Base-by-base conservation (phyloP, 2,888 invertebrate species). In the Caradrina clavipalpis region DNA sequence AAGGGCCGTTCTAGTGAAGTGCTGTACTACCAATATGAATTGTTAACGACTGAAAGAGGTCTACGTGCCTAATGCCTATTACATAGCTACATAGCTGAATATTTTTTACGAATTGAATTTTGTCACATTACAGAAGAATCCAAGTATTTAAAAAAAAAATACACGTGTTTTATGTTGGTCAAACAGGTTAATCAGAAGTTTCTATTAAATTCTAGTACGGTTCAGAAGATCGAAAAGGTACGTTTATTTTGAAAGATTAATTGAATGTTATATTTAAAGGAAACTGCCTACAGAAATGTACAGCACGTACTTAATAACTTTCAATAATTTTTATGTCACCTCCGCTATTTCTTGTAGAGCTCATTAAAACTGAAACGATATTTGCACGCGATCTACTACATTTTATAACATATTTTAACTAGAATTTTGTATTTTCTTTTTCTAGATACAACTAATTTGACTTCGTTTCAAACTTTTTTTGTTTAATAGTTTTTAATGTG, bases 21-120 rank as follows among this genome's bases (percentile, higher is more conserved):
- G 65, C 71, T 77, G 71, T 69, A 66, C 71, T 76, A 56, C 55
- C 55, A 59, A 73, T 72, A 77, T 74, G 71, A 69, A 78, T 77
- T 69, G 79, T 78, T 78, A 78, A 78, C 73, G 68, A 74, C 56
- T 53, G 19, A 56, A 63, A 57, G 57, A 66, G 69, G 65, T 57
- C 54, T 54, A 58, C 47, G 26, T 69, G 54, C 45, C 39, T 72
- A 56, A 45, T 63, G 35, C n/a, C 21, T 71, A 56, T 72, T 63
- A 72, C 5, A 45, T 35, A 26, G 17, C 22, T 45, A 35, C 42
- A 39, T 21, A 45, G 11, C 22, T 50, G 55, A 13, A 19, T 15
- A 4, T 49, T n/a, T n/a, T n/a, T 49, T 6, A 45, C 15, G 15
- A 56, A 35, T 31, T 31, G 6, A 51, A 35, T 49, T 62, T 50